These are phyloP conservation scores for Diarsia rubi DNA, from an alignment of 2,888 invertebrate genomes.

Conservation along the genomic window DNA sequence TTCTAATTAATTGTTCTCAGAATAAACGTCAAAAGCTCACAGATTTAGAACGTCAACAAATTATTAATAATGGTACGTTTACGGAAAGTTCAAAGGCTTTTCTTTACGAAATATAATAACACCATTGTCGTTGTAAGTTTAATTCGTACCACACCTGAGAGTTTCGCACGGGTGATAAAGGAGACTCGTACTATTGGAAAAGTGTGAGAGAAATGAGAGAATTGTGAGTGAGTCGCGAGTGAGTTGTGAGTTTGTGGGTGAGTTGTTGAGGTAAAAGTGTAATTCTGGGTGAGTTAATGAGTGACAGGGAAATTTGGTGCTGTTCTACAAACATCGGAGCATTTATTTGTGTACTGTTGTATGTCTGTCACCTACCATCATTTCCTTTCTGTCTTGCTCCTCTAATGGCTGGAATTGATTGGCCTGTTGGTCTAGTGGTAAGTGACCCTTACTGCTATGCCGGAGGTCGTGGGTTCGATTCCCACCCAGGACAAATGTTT, in stretches of 20 bases:
- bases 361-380: no score
- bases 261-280: no score
- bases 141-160: conserved; percentile 62
- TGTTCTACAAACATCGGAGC: neutral
- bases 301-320: neutral
- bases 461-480: no score
- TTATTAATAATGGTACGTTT: conserved; percentile 16
- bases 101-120: conserved; percentile 54
- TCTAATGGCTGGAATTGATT: no score
- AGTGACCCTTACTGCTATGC: no score
- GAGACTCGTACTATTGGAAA: conserved; percentile 18
- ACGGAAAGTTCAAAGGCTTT: conserved; percentile 48
- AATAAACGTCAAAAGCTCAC: neutral
- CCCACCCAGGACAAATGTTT: no score
- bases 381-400: no score
- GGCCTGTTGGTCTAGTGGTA: no score
- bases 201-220: neutral
- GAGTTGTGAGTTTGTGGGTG: neutral
- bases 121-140: conserved; percentile 50
- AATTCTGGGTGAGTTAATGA: neutral
- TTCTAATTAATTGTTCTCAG: neutral
- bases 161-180: conserved; percentile 61
- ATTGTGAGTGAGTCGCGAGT: neutral
- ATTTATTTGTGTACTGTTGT: neutral
- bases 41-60: conserved; percentile 13